Percentiles rank a stretch among this genome's conserved stretches.
Evolutionary conservation across 2,797 vertebrate species (phyloP).

Genomic region (Rhinophrynus dorsalis): DNA sequence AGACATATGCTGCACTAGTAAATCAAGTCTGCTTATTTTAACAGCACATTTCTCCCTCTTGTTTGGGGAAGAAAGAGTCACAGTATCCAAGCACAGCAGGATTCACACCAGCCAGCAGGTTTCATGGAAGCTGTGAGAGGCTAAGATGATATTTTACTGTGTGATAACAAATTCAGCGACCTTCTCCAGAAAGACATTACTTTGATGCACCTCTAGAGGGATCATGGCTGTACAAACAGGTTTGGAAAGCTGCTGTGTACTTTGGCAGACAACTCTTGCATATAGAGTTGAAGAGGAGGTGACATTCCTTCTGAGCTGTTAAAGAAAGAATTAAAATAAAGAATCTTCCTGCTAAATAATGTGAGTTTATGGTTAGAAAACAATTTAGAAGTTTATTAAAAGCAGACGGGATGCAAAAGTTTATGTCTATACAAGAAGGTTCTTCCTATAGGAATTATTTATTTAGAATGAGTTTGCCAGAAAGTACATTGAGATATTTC

Average conservation of each 20-base stretch:
- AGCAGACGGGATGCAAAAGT: neutral
- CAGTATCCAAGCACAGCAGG: neutral
- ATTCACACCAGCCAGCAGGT: neutral
- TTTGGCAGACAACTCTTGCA: constrained; percentile 1
- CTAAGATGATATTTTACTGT: constrained; percentile 13
- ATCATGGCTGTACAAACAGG: constrained; percentile 13
- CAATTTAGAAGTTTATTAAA: constrained; percentile 20
- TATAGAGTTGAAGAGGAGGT: constrained; percentile 13
- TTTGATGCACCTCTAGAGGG: neutral
- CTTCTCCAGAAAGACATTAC: neutral
- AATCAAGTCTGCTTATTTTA: too few relatives aligned
- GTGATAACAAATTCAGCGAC: constrained; percentile 1
- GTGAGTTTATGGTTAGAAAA: neutral
- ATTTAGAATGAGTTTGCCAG: too few relatives aligned
- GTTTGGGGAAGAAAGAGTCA: too few relatives aligned
- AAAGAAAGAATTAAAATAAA: neutral
- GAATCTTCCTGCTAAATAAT: constrained; percentile 15
- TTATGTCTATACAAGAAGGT: neutral
- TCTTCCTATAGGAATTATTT: too few relatives aligned
- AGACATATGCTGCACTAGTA: too few relatives aligned
- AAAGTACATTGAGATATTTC: too few relatives aligned
- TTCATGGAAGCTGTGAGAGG: neutral
- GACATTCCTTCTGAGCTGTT: constrained; percentile 16
- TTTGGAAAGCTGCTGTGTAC: neutral
- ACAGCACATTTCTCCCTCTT: too few relatives aligned